Percentiles rank a stretch among this genome's conserved stretches.
These are phyloP conservation scores for Micromys minutus DNA, from an alignment of 2,113 vertebrate genomes.

Conservation along the genomic window DNA sequence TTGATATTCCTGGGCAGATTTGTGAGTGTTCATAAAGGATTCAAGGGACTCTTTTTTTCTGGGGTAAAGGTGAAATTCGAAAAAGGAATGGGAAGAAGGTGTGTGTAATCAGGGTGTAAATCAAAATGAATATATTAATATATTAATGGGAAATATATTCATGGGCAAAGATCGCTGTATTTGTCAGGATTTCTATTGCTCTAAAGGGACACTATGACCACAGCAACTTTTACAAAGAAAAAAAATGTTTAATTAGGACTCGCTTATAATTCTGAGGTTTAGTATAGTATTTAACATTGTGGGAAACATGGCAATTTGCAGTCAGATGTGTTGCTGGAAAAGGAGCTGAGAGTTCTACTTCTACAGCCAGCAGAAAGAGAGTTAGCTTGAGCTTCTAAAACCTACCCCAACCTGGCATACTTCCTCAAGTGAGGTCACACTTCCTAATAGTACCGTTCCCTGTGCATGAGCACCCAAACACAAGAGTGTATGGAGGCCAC, in stretches of 20 bases:
- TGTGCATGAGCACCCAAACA: neutral
- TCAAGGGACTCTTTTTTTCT: too few species aligned
- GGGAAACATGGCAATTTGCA: neutral
- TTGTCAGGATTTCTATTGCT: neutral
- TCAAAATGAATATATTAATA: too few species aligned
- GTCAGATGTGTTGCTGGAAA: neutral
- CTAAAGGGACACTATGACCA: neutral
- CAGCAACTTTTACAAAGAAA: neutral
- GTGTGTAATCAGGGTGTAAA: too few species aligned
- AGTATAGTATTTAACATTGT: neutral
- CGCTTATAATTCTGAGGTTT: neutral
- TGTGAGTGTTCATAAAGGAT: too few species aligned
- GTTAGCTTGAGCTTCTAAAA: neutral
- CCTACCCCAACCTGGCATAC: neutral
- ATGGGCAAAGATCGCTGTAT: neutral
- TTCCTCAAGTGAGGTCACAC: neutral
- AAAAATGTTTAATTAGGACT: neutral
- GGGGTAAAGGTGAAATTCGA: too few species aligned
- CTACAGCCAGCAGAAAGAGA: neutral
- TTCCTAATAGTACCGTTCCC: neutral
- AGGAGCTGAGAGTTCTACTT: neutral
- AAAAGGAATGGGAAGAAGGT: too few species aligned
- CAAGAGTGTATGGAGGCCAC: neutral
- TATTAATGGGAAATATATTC: too few species aligned
- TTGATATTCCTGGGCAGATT: too few species aligned